phyloP scores from a whole-genome alignment of 2,113 vertebrate species.

The Scortum barcoo region DNA sequence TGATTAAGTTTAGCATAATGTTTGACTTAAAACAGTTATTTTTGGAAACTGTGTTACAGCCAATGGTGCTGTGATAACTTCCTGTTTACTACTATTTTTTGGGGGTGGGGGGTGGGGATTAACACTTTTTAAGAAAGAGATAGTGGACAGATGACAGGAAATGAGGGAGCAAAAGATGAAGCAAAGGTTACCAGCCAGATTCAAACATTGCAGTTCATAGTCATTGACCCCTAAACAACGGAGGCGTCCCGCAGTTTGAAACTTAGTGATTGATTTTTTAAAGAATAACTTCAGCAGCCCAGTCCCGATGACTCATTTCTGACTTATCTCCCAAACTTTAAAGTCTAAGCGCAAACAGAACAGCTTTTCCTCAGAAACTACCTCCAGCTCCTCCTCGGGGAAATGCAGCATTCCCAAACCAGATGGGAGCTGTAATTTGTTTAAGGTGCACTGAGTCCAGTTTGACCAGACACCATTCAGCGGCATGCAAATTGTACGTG shows the following conservation, averaged over 20 bases:
- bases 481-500: not conserved
- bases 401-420: not conserved
- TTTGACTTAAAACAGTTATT: too few species aligned
- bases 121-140: not conserved
- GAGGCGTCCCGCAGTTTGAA: not conserved
- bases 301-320: not conserved
- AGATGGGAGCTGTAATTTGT: conserved; percentile 21
- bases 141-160: too few species aligned
- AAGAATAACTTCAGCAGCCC: not conserved
- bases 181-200: too few species aligned
- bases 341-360: not conserved
- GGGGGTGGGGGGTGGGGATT: not conserved
- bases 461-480: not conserved
- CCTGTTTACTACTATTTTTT: not conserved
- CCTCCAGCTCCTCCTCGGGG: not conserved
- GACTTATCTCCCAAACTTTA: not conserved
- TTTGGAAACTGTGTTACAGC: not conserved
- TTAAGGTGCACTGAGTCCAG: not conserved
- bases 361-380: not conserved
- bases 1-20: too few species aligned
- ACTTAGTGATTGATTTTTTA: not conserved
- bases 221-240: not conserved
- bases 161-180: not conserved
- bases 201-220: not conserved
- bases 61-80: not conserved